A percentile compares a stretch with the other conserved stretches of the same genome.
Evolutionary conservation across 2,797 vertebrate genomes (phyloP).

Genomic region (Sphenopsis melanotis): DNA sequence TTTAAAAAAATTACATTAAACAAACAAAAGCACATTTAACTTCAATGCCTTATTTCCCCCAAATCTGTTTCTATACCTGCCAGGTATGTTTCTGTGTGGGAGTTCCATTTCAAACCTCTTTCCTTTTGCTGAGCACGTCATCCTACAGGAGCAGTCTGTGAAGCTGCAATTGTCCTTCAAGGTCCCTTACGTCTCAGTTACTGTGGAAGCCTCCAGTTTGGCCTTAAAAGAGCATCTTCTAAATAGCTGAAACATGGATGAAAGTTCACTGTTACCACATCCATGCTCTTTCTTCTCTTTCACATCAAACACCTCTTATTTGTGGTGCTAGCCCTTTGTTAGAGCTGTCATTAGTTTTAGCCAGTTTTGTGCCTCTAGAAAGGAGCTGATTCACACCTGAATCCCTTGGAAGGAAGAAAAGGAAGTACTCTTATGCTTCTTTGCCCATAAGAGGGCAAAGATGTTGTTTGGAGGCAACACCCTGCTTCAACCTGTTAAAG

Average conservation of each 20-base stretch:
- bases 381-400: neutral
- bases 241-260: neutral
- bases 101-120: neutral
- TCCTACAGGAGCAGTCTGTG: neutral
- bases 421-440: accelerated
- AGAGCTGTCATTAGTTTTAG: neutral
- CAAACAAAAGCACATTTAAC: neutral
- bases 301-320: neutral
- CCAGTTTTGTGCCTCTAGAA: neutral
- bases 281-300: neutral
- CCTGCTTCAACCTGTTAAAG: neutral
- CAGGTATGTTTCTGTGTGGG: neutral
- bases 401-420: neutral
- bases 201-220: neutral
- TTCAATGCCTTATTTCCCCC: neutral
- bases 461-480: neutral
- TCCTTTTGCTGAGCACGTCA: neutral
- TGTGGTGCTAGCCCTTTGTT: neutral
- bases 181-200: neutral
- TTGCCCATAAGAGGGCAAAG: neutral
- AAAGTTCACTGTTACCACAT: neutral
- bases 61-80: neutral
- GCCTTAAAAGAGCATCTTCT: neutral
- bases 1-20: neutral
- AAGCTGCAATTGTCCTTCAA: neutral